Evolutionary conservation across 2,113 vertebrate species (phyloP), one percentile per base, ranked within the genome.

Genomic region (Oxyura jamaicensis): DNA sequence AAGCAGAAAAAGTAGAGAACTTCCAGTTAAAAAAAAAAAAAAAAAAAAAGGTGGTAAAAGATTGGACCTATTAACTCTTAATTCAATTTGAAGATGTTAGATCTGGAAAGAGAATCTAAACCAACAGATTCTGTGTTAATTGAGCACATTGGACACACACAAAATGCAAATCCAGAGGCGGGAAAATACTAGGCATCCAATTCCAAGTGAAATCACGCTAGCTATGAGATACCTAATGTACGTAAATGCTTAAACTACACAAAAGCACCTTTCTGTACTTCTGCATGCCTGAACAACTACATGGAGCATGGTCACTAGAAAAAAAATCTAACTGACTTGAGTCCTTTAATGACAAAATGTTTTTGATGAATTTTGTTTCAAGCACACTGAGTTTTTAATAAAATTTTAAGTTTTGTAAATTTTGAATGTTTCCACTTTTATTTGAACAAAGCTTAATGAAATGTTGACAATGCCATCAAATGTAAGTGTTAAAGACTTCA

Each of bases 291-390:
- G 18, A 71, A n/a, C n/a, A n/a, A 8, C 33, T 21, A 31, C 2
- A 4, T 66, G 65, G 60, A 81, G 25, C 66, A 71, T 71, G 28
- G 19, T 90, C 68, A 53, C 67, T 74, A 36, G 68, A 86, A 63
- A 8, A 1, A 1, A 1, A 2, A 74, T 74, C 23, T 53, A 58
- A 83, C 33, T 88, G 48, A 65, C 41, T 35, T 7, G 35, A 74
- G 52, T 14, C 36, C 25, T 90, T 90, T n/a, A 78, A 63, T 71
- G 33, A 71, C 25, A 88, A n/a, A n/a, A 59, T 46, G 21, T 18
- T 95, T 73, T 59, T 86, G n/a, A n/a, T n/a, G 14, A 65, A 69
- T 85, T 33, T 91, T 93, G n/a, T 86, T 88, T 85, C 20, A 77
- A 83, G 28, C 31, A 84, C 56, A 88, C 7, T 4, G 4, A 65